Evolutionary conservation across 2,113 vertebrate species (phyloP).

Genomic region (Sclerurus mexicanus): DNA sequence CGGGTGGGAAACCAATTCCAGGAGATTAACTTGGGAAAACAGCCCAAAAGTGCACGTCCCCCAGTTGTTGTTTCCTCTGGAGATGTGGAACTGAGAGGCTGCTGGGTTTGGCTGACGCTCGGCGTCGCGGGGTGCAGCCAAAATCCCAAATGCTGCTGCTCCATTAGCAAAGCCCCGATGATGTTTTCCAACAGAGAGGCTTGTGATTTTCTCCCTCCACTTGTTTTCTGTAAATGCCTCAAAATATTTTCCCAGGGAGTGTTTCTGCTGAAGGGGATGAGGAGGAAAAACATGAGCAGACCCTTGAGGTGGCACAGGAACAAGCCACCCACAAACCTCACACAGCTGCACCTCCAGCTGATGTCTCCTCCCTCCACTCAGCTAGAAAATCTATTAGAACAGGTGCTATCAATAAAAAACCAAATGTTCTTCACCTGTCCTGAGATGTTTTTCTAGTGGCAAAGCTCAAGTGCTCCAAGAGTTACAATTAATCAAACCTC

Average conservation of each 20-base stretch:
- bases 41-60: accelerated
- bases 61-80: neutral
- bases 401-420: neutral
- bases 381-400: neutral
- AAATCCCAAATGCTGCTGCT: neutral
- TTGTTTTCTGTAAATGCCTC: neutral
- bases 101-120: neutral
- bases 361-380: neutral
- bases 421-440: neutral
- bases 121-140: accelerated
- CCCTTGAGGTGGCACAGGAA: neutral
- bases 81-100: neutral
- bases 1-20: neutral
- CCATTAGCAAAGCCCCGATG: neutral
- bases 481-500: neutral
- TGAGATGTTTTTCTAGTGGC: neutral
- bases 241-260: neutral
- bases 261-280: neutral
- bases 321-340: neutral
- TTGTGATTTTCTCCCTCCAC: neutral
- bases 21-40: neutral
- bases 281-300: neutral
- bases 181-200: neutral
- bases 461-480: neutral
- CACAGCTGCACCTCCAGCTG: neutral